A percentile compares a stretch with the other conserved stretches of the same genome.
Conservation (phyloP, 1,140 invertebrate genomes). For the Drosophila repleta region DNA sequence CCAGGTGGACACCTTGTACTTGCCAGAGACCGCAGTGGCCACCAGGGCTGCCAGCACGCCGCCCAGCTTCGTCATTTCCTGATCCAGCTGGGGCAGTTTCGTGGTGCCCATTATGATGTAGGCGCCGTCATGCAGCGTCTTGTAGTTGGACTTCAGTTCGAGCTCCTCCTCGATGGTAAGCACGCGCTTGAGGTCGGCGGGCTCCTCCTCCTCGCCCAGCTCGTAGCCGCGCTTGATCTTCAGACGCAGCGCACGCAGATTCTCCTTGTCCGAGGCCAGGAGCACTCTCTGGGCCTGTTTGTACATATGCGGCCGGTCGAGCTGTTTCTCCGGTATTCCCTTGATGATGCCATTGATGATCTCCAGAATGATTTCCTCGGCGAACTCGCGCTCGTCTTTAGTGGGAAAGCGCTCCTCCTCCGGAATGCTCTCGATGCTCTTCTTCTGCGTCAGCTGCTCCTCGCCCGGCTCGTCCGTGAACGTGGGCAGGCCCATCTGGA, state of each 20-base stretch:
- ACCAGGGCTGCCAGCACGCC: constrained; percentile 67
- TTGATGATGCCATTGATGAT: constrained; percentile 68
- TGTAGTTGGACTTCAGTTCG: constrained; percentile 66
- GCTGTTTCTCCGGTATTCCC: constrained; percentile 39
- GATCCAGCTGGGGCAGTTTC: constrained; percentile 62
- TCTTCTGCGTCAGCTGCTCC: constrained; percentile 54
- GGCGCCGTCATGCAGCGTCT: constrained; percentile 66
- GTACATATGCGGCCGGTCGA: constrained; percentile 53
- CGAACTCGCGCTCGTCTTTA: constrained; percentile 50
- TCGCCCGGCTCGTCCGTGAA: constrained; percentile 52
- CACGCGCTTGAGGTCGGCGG: constrained; percentile 41
- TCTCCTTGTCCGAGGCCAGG: constrained; percentile 61
- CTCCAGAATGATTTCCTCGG: constrained; percentile 49
- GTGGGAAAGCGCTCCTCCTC: constrained; percentile 69
- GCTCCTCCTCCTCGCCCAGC: constrained; percentile 61
- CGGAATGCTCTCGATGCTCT: constrained; percentile 74
- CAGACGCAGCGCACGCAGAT: constrained; percentile 64
- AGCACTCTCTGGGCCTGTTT: constrained; percentile 62
- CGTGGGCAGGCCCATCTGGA: constrained; percentile 67
- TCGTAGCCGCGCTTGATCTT: constrained; percentile 71
- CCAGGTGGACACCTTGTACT: constrained; percentile 78
- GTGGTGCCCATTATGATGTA: constrained; percentile 73
- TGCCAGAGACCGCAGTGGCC: constrained; percentile 56
- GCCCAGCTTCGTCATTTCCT: constrained; percentile 70
- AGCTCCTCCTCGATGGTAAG: constrained; percentile 76